Evolutionary conservation across 1,140 invertebrate genomes (phyloP), one percentile per base, ranked within the genome.

Genomic region (Rhyzopertha dominica): DNA sequence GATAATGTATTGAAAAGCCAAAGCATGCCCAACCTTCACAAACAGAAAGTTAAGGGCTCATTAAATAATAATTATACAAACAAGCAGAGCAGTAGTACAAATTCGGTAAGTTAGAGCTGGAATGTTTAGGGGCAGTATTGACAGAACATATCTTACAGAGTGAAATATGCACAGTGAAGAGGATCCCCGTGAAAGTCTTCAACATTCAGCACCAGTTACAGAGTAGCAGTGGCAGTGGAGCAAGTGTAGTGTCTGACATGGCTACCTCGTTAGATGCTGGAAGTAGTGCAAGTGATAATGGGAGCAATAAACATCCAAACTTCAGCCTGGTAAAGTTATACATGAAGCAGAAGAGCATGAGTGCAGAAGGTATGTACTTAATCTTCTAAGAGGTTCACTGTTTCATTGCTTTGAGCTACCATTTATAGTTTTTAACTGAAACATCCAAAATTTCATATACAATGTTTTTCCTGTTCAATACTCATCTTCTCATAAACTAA

Each of bases 311-410:
- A 55, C 74, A 74, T 53, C 74, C 73, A 47, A 81, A 83, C 56
- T 82, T 91, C 59, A 91, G 83, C 67, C 74, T 92, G 52, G 83
- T 92, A n/a, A 87, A 87, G 66, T 67, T 90, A 25, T 92, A 90
- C 61, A 90, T 92, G 75, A 89, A 90, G 66, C 87, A 91, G 61
- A 89, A 88, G 63, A 89, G 85, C 61, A 79, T 79, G 64, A 85
- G 82, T 53, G 79, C 80, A 35, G 82, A 85, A 67, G 79, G 80
- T 79, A 69, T 70, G 65, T 45, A 7, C 29, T 5, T 9, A 9
- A n/a, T n/a, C n/a, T n/a, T n/a, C n/a, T n/a, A n/a, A n/a, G n/a
- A n/a, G n/a, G n/a, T n/a, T n/a, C n/a, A n/a, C n/a, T n/a, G n/a
- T n/a, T n/a, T n/a, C n/a, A n/a, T n/a, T n/a, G n/a, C n/a, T n/a